Conservation (phyloP, 2,113 vertebrate species). For the Ifrita kowaldi region DNA sequence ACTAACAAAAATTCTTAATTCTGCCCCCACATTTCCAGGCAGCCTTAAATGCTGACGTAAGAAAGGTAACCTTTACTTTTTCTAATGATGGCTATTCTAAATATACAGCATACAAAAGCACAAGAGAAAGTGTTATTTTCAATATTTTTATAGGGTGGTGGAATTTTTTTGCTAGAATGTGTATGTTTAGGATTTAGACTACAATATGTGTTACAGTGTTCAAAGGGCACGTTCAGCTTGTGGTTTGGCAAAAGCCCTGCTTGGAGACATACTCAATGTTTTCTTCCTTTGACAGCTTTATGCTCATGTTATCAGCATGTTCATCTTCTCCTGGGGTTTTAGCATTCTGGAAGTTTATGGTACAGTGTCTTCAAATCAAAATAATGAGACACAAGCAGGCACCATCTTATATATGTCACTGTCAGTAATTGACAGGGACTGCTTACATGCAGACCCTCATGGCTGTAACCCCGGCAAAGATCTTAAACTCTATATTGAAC, state of each 20-base stretch:
- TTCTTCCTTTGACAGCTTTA: slow-evolving; percentile 37
- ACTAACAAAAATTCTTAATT: neutral
- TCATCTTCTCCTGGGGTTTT: slow-evolving; percentile 50
- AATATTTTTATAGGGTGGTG: neutral
- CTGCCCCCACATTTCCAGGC: neutral
- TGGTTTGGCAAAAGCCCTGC: neutral
- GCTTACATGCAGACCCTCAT: neutral
- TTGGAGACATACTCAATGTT: neutral
- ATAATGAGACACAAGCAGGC: slow-evolving; percentile 13
- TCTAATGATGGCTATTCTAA: neutral
- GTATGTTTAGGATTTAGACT: neutral
- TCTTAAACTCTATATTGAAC: neutral
- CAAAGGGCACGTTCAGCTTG: neutral
- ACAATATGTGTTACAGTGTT: neutral
- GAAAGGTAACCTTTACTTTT: neutral
- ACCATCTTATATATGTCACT: neutral
- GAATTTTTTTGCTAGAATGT: neutral
- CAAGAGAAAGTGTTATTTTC: neutral
- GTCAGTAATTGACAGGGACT: neutral
- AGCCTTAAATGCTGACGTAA: neutral
- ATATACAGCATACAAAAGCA: neutral
- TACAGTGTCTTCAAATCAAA: slow-evolving; percentile 23
- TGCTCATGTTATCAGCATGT: slow-evolving; percentile 20
- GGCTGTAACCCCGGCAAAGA: neutral
- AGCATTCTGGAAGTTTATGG: slow-evolving; percentile 13